These are phyloP conservation scores for Nasonia oneida DNA, from an alignment of 2,888 invertebrate genomes.

Conservation along the genomic window DNA sequence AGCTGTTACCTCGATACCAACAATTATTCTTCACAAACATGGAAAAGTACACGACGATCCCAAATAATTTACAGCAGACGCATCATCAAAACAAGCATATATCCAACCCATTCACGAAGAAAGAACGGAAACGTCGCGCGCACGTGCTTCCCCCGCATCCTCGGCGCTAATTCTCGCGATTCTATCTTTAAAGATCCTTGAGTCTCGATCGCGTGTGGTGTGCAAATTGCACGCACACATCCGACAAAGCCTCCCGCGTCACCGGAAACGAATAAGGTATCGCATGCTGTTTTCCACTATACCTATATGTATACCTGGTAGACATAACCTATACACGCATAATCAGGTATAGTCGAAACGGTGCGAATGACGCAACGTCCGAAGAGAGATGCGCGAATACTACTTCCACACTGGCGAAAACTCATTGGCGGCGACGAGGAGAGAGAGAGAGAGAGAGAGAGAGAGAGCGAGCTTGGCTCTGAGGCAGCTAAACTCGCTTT, in stretches of 20 bases:
- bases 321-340: neutral
- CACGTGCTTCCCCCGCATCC: neutral
- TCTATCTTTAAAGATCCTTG: conserved; percentile 50
- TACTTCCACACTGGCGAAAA: neutral
- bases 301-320: neutral
- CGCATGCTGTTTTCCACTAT: neutral
- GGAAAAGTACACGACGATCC: neutral
- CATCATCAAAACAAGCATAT: no score
- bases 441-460: neutral
- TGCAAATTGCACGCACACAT: neutral
- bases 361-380: neutral
- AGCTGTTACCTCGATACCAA: no score
- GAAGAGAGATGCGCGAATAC: conserved; percentile 4
- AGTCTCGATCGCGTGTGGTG: neutral
- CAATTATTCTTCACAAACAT: no score
- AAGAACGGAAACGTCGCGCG: neutral
- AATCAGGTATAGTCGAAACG: neutral
- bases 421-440: conserved; percentile 7
- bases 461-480: neutral
- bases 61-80: no score
- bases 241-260: neutral
- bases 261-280: conserved; percentile 33
- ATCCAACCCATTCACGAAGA: neutral
- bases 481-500: conserved; percentile 4
- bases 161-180: neutral